These are phyloP conservation scores for Malurus alboscapulatus DNA, from an alignment of 2,113 vertebrate genomes.

Conservation along the genomic window DNA sequence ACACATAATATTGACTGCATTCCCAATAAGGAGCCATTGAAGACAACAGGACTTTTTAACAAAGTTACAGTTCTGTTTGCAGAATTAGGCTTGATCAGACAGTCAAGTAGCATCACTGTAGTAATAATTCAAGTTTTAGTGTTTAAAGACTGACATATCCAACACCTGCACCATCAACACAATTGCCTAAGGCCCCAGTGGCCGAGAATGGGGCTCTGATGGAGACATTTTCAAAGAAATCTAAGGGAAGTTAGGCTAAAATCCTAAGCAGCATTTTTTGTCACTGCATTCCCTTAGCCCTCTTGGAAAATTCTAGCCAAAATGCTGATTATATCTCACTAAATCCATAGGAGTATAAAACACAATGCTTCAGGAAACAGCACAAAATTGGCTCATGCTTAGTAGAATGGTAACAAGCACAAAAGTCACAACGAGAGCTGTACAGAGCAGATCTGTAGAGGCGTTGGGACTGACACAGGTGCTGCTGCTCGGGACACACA, in stretches of 20 bases:
- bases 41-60: background rate
- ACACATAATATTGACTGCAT: background rate
- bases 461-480: background rate
- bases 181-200: background rate
- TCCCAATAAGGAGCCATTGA: background rate
- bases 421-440: constrained; percentile 7
- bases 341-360: constrained; percentile 24
- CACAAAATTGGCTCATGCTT: constrained; percentile 27
- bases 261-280: background rate
- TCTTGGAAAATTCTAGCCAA: constrained; percentile 44
- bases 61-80: background rate
- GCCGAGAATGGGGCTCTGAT: background rate
- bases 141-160: background rate
- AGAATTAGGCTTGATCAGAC: background rate
- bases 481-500: background rate
- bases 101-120: background rate
- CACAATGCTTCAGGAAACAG: constrained; percentile 4
- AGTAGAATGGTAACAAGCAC: background rate
- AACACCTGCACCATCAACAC: background rate
- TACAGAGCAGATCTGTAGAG: constrained; percentile 1
- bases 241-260: constrained; percentile 23
- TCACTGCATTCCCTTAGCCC: constrained; percentile 27
- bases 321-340: background rate
- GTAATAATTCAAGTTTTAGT: background rate
- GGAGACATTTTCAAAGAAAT: constrained; percentile 35